phyloP scores from a whole-genome alignment of 1,140 invertebrate genomes.

The Rhynchophorus ferrugineus region DNA sequence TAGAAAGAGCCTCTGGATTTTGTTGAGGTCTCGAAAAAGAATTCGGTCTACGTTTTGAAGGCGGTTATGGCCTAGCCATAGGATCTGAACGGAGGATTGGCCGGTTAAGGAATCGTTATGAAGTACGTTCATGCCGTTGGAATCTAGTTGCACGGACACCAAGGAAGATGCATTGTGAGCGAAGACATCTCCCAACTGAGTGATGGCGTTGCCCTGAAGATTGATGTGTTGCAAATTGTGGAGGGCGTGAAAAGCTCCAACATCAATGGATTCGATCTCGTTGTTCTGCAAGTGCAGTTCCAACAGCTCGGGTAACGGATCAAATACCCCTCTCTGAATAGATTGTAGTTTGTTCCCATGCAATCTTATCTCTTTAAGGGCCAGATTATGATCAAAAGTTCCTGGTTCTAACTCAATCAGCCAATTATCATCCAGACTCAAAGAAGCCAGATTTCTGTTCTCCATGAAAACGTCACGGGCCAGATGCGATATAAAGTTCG shows the following conservation, averaged over 20 bases:
- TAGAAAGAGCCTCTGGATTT: slow-evolving; percentile 70
- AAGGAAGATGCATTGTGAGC: slow-evolving; percentile 64
- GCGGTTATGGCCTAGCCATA: slow-evolving; percentile 80
- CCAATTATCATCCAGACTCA: slow-evolving; percentile 87
- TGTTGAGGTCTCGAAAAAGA: slow-evolving; percentile 65
- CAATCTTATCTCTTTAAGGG: slow-evolving; percentile 72
- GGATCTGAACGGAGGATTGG: slow-evolving; percentile 72
- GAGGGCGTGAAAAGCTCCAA: slow-evolving; percentile 73
- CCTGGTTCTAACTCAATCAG: slow-evolving; percentile 72
- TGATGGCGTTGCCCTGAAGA: slow-evolving; percentile 73
- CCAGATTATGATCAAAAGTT: slow-evolving; percentile 66
- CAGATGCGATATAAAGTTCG: slow-evolving; percentile 74
- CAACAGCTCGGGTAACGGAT: slow-evolving; percentile 66
- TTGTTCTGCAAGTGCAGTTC: slow-evolving; percentile 87
- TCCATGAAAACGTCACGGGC: slow-evolving; percentile 65
- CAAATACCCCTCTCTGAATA: slow-evolving; percentile 72
- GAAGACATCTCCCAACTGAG: slow-evolving; percentile 73
- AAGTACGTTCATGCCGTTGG: slow-evolving; percentile 69
- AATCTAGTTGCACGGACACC: slow-evolving; percentile 77
- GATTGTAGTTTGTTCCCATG: slow-evolving; percentile 75
- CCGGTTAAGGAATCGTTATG: slow-evolving; percentile 71
- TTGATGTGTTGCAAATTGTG: slow-evolving; percentile 82
- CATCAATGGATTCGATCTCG: slow-evolving; percentile 69
- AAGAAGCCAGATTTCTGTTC: slow-evolving; percentile 66
- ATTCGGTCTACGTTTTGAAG: slow-evolving; percentile 62